A percentile compares a stretch with the other conserved stretches of the same genome.
Conservation (phyloP, 1,140 invertebrate genomes). For the Bombus sylvicola region DNA sequence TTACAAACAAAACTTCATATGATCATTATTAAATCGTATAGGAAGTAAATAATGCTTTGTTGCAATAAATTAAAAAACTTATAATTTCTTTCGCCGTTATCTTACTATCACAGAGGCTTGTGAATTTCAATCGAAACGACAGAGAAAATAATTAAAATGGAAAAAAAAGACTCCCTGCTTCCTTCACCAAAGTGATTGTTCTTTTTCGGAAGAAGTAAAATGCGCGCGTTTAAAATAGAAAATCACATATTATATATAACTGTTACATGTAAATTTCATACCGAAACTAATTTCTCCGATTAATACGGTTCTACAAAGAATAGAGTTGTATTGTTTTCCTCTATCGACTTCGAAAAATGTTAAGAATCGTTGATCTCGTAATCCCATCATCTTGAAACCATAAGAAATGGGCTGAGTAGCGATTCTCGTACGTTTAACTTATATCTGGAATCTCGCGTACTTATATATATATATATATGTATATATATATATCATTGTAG, state of each 20-base stretch:
- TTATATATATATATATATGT: background rate
- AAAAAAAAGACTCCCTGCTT: background rate
- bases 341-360: slow-evolving; percentile 10
- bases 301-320: background rate
- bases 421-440: background rate
- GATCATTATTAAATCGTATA: background rate
- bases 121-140: slow-evolving; percentile 4
- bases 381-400: background rate
- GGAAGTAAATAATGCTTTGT: slow-evolving; percentile 1
- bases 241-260: background rate
- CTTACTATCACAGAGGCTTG: slow-evolving; percentile 30
- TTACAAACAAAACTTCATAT: slow-evolving; percentile 60
- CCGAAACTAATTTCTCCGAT: too few species aligned
- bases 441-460: background rate
- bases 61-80: slow-evolving; percentile 41
- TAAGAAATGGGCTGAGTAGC: background rate
- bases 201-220: background rate
- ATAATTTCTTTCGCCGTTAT: slow-evolving; percentile 14
- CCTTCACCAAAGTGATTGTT: background rate
- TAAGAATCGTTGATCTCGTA: background rate
- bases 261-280: background rate
- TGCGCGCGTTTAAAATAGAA: background rate
- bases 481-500: background rate
- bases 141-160: background rate
- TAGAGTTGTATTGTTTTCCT: background rate